phyloP scores from a whole-genome alignment of 2,888 invertebrate species.

The Nemapogon koenigi region DNA sequence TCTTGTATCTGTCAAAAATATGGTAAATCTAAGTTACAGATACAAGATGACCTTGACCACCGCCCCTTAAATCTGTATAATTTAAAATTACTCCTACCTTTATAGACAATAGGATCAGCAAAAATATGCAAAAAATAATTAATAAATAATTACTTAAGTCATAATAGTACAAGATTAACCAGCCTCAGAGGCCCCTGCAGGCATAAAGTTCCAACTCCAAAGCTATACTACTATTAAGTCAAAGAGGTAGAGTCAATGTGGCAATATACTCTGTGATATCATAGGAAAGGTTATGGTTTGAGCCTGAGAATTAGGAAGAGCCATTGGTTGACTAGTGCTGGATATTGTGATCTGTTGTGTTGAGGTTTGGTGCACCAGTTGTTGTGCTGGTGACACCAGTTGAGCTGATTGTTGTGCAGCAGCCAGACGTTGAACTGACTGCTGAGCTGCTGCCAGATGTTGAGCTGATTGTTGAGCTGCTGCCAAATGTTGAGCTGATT shows the following conservation, averaged over 20 bases:
- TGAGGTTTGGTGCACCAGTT: slow-evolving; percentile 52
- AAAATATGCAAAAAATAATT: too few relatives aligned
- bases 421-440: slow-evolving; percentile 33
- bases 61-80: too few relatives aligned
- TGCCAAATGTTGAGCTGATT: slow-evolving; percentile 51
- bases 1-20: too few relatives aligned
- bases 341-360: slow-evolving; percentile 56
- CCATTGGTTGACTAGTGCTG: slow-evolving; percentile 55
- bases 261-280: slow-evolving; percentile 55
- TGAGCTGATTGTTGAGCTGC: slow-evolving; percentile 27
- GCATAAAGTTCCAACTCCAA: too few relatives aligned
- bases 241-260: slow-evolving; percentile 31
- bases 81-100: too few relatives aligned
- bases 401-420: slow-evolving; percentile 22
- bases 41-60: too few relatives aligned
- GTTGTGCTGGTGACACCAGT: slow-evolving; percentile 41
- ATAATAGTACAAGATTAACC: too few relatives aligned
- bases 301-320: slow-evolving; percentile 49
- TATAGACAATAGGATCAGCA: too few relatives aligned
- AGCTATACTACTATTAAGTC: not conserved
- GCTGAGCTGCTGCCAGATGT: slow-evolving; percentile 24
- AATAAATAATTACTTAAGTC: too few relatives aligned
- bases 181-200: too few relatives aligned
- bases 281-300: slow-evolving; percentile 54
- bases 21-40: too few relatives aligned